A percentile compares a stretch with the other conserved stretches of the same genome.
phyloP scores from a whole-genome alignment of 37 sponge, comb jelly and placozoan species.

The Hexactinellida sp. region DNA sequence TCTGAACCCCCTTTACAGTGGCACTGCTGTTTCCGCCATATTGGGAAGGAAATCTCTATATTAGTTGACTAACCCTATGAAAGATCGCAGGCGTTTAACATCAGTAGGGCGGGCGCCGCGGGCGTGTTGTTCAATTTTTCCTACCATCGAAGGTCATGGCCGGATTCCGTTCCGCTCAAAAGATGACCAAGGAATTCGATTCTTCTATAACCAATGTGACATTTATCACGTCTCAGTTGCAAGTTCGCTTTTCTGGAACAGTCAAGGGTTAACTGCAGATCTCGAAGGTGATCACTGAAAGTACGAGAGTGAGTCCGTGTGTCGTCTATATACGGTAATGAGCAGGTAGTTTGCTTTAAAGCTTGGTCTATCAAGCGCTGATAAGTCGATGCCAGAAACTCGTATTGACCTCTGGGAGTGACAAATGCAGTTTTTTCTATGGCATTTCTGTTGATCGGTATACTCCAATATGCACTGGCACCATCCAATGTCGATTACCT shows the following conservation, averaged over 20 bases:
- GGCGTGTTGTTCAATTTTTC: background rate
- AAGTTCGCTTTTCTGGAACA: background rate
- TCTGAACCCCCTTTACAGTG: background rate
- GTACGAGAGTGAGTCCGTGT: no score
- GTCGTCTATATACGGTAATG: no score
- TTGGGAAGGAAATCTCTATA: no score
- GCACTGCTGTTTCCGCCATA: no score
- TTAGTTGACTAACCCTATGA: background rate
- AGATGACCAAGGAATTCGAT: no score
- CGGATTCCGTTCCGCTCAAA: background rate
- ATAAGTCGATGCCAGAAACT: background rate
- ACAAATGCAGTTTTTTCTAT: no score
- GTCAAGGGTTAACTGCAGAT: no score
- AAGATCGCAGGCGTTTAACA: background rate
- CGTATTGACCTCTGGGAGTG: background rate
- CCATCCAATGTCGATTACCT: no score
- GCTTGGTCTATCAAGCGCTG: background rate
- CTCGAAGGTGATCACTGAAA: background rate
- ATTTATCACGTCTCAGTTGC: background rate
- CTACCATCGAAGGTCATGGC: background rate
- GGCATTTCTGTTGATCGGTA: no score
- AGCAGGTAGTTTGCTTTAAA: background rate
- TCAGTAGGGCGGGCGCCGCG: background rate
- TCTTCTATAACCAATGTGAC: background rate
- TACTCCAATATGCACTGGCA: no score